Evolutionary conservation across 2,888 invertebrate species (phyloP).

Genomic region (Hanleya hanleyi): DNA sequence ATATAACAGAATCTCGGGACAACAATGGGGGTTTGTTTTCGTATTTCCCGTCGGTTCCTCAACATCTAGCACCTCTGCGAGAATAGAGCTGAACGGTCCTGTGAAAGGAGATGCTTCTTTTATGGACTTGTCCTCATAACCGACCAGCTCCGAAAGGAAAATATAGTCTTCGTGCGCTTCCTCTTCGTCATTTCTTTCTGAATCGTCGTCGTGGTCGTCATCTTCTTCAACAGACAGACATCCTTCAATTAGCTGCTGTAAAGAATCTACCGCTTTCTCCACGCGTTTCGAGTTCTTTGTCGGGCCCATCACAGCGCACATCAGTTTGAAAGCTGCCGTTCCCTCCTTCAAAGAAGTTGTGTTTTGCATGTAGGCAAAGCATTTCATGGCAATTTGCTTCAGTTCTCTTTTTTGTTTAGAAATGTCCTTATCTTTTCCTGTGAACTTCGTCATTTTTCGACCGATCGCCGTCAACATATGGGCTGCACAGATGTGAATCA

Average conservation of each 20-base stretch:
- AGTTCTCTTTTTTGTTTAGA: neutral
- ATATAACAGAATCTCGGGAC: neutral
- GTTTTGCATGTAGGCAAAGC: neutral
- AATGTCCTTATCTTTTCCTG: neutral
- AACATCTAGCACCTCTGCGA: neutral
- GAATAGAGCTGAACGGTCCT: neutral
- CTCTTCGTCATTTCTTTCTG: neutral
- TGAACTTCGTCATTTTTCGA: neutral
- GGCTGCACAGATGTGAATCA: neutral
- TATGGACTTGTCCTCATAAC: neutral
- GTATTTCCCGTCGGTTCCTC: neutral
- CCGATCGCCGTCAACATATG: neutral
- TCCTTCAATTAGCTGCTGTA: neutral
- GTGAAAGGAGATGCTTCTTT: neutral
- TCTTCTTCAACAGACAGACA: neutral
- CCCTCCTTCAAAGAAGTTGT: neutral
- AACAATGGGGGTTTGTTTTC: neutral
- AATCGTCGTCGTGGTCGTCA: neutral
- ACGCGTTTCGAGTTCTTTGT: neutral
- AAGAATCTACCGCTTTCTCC: neutral
- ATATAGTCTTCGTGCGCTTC: neutral
- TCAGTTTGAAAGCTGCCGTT: neutral
- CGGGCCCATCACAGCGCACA: neutral
- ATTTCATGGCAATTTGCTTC: neutral
- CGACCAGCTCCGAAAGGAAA: neutral